A percentile compares a stretch with the other conserved stretches of the same genome.
Evolutionary conservation across 1,140 invertebrate species (phyloP).

Genomic region (Zaprionus nigranus): DNA sequence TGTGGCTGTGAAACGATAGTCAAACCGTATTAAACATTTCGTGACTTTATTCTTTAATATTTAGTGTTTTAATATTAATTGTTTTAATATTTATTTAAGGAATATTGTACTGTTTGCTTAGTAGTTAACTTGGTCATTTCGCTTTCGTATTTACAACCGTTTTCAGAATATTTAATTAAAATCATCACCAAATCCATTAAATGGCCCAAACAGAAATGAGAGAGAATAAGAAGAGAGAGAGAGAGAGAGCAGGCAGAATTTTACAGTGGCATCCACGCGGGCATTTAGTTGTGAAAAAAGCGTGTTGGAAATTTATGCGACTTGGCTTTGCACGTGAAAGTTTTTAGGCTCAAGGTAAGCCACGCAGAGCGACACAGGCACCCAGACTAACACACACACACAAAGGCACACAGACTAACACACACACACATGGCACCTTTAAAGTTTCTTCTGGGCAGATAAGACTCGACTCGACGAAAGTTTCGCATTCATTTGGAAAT

Average conservation of each 20-base stretch:
- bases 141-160: slow-evolving; percentile 18
- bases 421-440: slow-evolving; percentile 20
- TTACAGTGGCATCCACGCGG: slow-evolving; percentile 25
- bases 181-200: slow-evolving; percentile 16
- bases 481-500: slow-evolving; percentile 43
- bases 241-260: slow-evolving; percentile 12
- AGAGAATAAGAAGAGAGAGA: neutral
- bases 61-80: too few relatives aligned
- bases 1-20: too few relatives aligned
- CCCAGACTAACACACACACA: neutral
- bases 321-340: slow-evolving; percentile 47
- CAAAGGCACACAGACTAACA: neutral
- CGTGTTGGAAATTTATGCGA: slow-evolving; percentile 40
- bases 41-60: too few relatives aligned
- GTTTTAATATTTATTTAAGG: neutral
- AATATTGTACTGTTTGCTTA: too few relatives aligned
- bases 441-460: slow-evolving; percentile 43
- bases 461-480: slow-evolving; percentile 26
- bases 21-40: too few relatives aligned
- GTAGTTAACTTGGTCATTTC: neutral
- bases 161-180: slow-evolving; percentile 41
- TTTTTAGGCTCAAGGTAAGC: slow-evolving; percentile 44
- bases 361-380: slow-evolving; percentile 5
- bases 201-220: slow-evolving; percentile 8
- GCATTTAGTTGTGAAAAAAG: slow-evolving; percentile 51